Base-by-base conservation (phyloP, 2,888 invertebrate genomes). In the Anoplius nigerrimus region DNA sequence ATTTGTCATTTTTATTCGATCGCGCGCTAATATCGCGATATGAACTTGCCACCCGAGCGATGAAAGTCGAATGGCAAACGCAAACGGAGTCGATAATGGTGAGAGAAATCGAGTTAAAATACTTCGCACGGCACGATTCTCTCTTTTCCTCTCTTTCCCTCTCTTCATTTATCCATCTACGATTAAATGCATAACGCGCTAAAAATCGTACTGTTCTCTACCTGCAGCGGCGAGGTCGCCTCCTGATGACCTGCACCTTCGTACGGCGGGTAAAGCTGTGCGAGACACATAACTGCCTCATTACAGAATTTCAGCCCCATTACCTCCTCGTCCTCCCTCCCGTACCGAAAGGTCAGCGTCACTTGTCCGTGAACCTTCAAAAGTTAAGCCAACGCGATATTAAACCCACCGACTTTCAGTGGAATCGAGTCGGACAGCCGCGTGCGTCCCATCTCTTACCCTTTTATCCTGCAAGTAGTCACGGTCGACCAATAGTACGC, bases 221-320 rank as follows among this genome's bases (percentile, higher is more conserved):
- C 96, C 93, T 96, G 96, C 60, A 96, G 89, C 2, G 94, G 94
- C 62, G 94, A 94, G 68, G 91, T 90, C 63, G 91, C 91, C 0
- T 93, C 93, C 80, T 91, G 89, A 78, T 89, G 87, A 74, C 89
- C 84, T 71, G 87, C 78, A n/a, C 86, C 87, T 69, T 71, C 89
- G 53, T 91, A 87, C 13, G 92, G 91, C 0, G 97, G 96, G 91
- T 95, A 96, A 59, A 97, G 92, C 88, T 97, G 96, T 61, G 95
- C 94, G 65, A 97, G 91, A 84, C 97, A 95, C 93, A 98, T 95
- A 86, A 98, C 95, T 62, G 98, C 96, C 90, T 99, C 98, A 89
- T 98, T 99, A 90, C 98, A 97, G 91, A 99, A 99, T 85, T 98
- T 97, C 78, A 99, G 92, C 0, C 99, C 99, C 94, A 99, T 96